Percentiles rank a stretch among this genome's conserved stretches.
These are phyloP conservation scores for Dryomyza anilis DNA, from an alignment of 2,888 invertebrate species.

Conservation along the genomic window DNA sequence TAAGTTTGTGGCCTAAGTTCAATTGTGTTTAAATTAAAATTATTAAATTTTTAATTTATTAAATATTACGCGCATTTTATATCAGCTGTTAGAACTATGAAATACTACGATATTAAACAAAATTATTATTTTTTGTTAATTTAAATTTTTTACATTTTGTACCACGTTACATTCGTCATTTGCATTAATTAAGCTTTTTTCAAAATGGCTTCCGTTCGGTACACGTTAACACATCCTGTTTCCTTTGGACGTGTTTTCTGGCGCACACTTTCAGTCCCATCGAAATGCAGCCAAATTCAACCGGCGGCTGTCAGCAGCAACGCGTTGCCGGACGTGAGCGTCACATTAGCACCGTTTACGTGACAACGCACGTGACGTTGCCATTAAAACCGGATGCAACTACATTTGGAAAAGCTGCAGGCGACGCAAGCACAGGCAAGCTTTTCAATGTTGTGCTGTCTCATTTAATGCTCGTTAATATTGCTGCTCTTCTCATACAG, in stretches of 20 bases:
- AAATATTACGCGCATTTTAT: too few relatives aligned
- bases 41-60: too few relatives aligned
- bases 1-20: too few relatives aligned
- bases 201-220: too few relatives aligned
- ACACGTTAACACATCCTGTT: not conserved
- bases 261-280: slow-evolving; percentile 3
- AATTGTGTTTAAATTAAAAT: too few relatives aligned
- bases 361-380: not conserved
- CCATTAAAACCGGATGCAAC: not conserved
- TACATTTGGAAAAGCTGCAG: too few relatives aligned
- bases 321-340: not conserved
- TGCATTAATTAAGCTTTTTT: not conserved
- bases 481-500: not conserved
- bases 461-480: not conserved
- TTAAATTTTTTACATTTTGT: too few relatives aligned
- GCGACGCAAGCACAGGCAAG: too few relatives aligned
- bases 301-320: not conserved
- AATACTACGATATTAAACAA: too few relatives aligned
- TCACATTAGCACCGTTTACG: not conserved
- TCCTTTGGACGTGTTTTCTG: too few relatives aligned
- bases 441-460: not conserved
- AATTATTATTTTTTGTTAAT: too few relatives aligned
- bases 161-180: not conserved
- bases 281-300: not conserved
- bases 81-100: too few relatives aligned